Conservation (phyloP, 2,888 invertebrate genomes). For the Xanthorhoe designata region DNA sequence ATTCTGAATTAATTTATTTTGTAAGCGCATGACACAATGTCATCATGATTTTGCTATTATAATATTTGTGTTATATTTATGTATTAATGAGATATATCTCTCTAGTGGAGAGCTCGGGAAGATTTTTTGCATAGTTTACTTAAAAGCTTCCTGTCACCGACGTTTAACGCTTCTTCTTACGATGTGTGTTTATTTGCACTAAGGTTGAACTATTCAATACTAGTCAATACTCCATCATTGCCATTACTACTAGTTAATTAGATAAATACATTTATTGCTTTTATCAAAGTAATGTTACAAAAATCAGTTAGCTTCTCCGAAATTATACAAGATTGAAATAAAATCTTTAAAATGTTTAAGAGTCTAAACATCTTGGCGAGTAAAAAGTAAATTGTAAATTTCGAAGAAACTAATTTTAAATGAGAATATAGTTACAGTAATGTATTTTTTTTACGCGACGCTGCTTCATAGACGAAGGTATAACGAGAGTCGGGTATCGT, state of each 20-base stretch:
- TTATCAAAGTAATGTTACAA: conserved; percentile 39
- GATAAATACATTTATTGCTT: conserved; percentile 44
- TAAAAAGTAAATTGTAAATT: conserved; percentile 9
- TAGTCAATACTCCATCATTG: conserved; percentile 22
- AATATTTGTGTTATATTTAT: conserved; percentile 51
- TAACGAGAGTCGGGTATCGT: conserved; percentile 44
- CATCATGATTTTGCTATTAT: conserved; percentile 57
- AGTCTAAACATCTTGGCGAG: not conserved
- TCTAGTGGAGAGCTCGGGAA: conserved; percentile 86
- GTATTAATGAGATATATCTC: conserved; percentile 69
- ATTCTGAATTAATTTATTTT: conserved; percentile 50
- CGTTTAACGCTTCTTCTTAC: conserved; percentile 59
- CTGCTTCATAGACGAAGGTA: conserved; percentile 50
- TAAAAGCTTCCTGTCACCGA: conserved; percentile 77
- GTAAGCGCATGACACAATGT: conserved; percentile 71
- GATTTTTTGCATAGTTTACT: conserved; percentile 64
- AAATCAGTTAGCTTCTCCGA: conserved; percentile 47
- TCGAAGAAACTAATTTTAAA: conserved; percentile 23
- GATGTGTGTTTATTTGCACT: conserved; percentile 61
- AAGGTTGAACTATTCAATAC: conserved; percentile 32
- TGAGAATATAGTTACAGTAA: conserved; percentile 67
- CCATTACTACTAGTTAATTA: conserved; percentile 25
- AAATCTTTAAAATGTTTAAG: not conserved
- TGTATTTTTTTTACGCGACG: conserved; percentile 43
- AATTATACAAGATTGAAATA: conserved; percentile 9